Base-by-base conservation (phyloP, 2,888 invertebrate genomes). In the Sinhomidia bicolor region DNA sequence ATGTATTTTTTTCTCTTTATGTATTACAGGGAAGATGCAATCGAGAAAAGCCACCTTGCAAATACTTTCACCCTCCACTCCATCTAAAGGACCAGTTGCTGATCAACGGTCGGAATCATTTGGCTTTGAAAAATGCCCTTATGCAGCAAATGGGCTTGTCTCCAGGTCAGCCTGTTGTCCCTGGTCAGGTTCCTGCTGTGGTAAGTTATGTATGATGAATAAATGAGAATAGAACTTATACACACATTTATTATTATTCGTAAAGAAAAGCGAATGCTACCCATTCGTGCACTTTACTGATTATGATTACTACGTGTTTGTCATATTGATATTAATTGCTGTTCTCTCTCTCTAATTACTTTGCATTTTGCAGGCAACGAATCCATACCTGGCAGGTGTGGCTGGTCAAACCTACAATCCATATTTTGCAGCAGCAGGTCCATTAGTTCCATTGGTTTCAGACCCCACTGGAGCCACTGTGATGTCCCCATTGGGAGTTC, bases 61-160 rank as follows among this genome's bases (percentile, higher is more conserved):
- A 99, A 96, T 99, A 99, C 95, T 99, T 99, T 95, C 99, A 99
- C 95, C 99, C 99, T 93, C 99, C 99, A 93, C 99, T 99, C 95
- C 99, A 99, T 95, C 96, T 99, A 93, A 99, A 99, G 95, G 99
- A 99, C 95, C 99, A 99, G 96, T 96, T 99, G 94, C 95, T 99
- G 94, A 99, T 99, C 95, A 99, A 99, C 95, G 99, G 99, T 93
- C 96, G 99, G 94, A 99, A 99, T 96, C 99, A 99, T 95, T 96
- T 99, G 95, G 99, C 99, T 93, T 95, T 99, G 94, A 99, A 99
- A 95, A 99, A 99, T 95, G 98, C 98, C 93, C 95, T 98, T 93
- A 97, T 98, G 97, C 98, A 98, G 95, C 98, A 95, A 97, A 98
- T 98, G 97, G 97, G 93, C 36, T 96, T 98, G 93, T 96, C 97